These are phyloP conservation scores for Saturnia japonica DNA, from an alignment of 2,888 invertebrate genomes.

Conservation along the genomic window DNA sequence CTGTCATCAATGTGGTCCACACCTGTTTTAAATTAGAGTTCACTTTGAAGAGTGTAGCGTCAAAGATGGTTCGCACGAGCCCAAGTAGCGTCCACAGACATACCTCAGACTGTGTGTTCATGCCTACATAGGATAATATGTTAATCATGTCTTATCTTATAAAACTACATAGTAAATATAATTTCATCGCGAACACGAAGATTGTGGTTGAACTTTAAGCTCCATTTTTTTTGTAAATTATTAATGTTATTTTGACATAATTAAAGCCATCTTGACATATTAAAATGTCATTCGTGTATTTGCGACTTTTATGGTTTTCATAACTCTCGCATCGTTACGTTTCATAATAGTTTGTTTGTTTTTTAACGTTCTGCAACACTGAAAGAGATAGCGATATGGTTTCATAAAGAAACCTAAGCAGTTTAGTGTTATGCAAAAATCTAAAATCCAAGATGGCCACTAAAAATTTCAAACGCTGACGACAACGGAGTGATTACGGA, in stretches of 20 bases:
- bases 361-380: too few species aligned
- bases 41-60: conserved; percentile 79
- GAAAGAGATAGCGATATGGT: too few species aligned
- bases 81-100: conserved; percentile 78
- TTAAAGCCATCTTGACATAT: background rate
- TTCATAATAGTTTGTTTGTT: background rate
- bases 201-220: background rate
- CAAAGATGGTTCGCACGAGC: conserved; percentile 75
- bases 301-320: background rate
- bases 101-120: conserved; percentile 76
- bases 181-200: background rate
- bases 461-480: too few species aligned
- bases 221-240: conserved; percentile 11
- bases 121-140: conserved; percentile 69
- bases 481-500: too few species aligned
- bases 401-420: too few species aligned
- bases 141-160: conserved; percentile 49
- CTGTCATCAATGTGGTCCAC: conserved; percentile 32
- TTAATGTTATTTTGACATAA: conserved; percentile 16
- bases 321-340: background rate
- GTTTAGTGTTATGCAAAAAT: too few species aligned
- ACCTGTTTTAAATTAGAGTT: conserved; percentile 80
- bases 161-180: background rate
- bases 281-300: background rate
- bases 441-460: too few species aligned